phyloP scores from a whole-genome alignment of 2,888 invertebrate genomes.

The Stenichneumon culpator region DNA sequence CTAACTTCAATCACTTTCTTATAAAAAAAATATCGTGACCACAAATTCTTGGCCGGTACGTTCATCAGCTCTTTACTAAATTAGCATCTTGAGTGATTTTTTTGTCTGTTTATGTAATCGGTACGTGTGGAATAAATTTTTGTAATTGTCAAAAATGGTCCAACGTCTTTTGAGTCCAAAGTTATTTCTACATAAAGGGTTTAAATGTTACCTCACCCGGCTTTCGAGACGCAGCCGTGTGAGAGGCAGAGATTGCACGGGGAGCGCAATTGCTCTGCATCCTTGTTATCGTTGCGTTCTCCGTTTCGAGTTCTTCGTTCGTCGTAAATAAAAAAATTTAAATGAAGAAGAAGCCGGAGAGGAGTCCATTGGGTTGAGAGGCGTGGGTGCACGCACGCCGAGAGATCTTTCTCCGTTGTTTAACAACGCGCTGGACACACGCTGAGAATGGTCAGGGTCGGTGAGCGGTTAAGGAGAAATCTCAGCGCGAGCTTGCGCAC shows the following conservation, averaged over 20 bases:
- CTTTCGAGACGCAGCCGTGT: neutral
- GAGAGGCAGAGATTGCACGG: neutral
- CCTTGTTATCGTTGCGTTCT: neutral
- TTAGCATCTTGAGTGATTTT: neutral
- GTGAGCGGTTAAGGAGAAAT: conserved; percentile 51
- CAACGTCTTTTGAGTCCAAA: neutral
- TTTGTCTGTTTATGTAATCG: neutral
- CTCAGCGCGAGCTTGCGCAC: conserved; percentile 41
- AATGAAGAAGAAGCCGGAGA: conserved; percentile 21
- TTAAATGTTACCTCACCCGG: neutral
- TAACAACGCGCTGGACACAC: conserved; percentile 65
- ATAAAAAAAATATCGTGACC: no score
- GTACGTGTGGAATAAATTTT: neutral
- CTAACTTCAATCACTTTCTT: no score
- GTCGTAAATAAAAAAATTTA: conserved; percentile 21
- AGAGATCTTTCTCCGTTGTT: conserved; percentile 53
- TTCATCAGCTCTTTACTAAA: neutral
- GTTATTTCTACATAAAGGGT: neutral
- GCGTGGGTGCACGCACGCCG: conserved; percentile 49
- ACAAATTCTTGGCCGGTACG: no score
- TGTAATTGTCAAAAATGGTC: no score
- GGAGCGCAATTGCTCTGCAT: neutral
- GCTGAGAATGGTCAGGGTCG: conserved; percentile 70
- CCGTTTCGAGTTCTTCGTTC: neutral
- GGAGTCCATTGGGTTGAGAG: conserved; percentile 25